phyloP scores from a whole-genome alignment of 2,113 vertebrate genomes.

The Paradoxurus hermaphroditus region DNA sequence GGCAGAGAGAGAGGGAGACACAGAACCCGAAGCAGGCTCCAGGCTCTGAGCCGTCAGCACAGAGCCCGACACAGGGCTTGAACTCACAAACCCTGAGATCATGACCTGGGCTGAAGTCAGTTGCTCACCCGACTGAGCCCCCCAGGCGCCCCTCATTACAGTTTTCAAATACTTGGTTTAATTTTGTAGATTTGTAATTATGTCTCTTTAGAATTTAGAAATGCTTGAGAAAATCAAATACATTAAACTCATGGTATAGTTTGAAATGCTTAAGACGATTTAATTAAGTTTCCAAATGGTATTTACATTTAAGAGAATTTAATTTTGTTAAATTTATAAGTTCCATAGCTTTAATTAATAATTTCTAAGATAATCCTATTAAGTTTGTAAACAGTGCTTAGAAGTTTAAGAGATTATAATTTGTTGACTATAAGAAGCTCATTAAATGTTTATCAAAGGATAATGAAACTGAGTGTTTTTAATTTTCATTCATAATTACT shows the following conservation, averaged over 20 bases:
- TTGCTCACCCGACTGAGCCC: too few species aligned
- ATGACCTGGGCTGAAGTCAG: too few species aligned
- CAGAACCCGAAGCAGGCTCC: too few species aligned
- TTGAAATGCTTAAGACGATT: neutral
- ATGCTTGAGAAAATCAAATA: conserved; percentile 12
- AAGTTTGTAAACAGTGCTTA: neutral
- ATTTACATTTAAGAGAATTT: neutral
- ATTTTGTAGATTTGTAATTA: conserved; percentile 11
- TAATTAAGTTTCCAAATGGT: neutral
- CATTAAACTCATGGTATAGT: neutral
- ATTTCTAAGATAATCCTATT: neutral
- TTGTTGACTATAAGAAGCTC: neutral
- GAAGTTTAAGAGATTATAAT: neutral
- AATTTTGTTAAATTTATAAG: neutral
- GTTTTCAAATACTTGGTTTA: neutral
- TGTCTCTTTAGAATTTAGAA: neutral
- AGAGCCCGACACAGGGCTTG: too few species aligned
- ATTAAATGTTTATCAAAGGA: conserved; percentile 2
- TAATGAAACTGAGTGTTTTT: conserved; percentile 30
- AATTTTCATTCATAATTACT: conserved; percentile 28
- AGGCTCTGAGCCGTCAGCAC: too few species aligned
- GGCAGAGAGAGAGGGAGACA: too few species aligned
- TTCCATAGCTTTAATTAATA: neutral
- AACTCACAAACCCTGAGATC: too few species aligned
- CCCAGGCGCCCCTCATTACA: too few species aligned